Base-by-base conservation (phyloP, 2,888 invertebrate genomes). In the Gari tellinella region DNA sequence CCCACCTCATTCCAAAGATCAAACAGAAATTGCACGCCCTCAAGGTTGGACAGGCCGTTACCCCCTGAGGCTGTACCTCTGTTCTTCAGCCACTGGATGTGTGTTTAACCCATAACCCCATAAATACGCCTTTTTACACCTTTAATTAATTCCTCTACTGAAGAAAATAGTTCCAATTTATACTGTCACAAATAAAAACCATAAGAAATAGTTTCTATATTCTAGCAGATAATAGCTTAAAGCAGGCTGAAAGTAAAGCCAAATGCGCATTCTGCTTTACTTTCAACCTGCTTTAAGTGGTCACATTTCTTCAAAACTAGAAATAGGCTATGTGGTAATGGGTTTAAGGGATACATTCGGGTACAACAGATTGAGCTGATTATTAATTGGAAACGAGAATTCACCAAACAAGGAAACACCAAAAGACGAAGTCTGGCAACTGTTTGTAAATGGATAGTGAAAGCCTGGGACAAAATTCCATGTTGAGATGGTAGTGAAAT, bases 41-140 rank as follows among this genome's bases (percentile, higher is more conserved):
- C 1, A 17, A 48, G 12, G 63, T 72, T 0, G 8, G 25, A 1
- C 65, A 60, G 45, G 60, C 58, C 10, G 67, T 72, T 1, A 76
- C 72, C n/a, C 76, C 76, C 1, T 68, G 64, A 2, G 76, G 76
- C 3, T 58, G 49, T n/a, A 76, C 76, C 0, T 76, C 76, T 0
- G 21, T 72, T 0, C 41, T 69, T 3, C 74, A 74, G 48, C 74
- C 74, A 14, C 61, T 74, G 2, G 70, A 75, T 65, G 66, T 70
- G 3, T 65, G 49, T 17, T 31, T 75, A 14, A 70, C 66, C 52
- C n/a, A n/a, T n/a, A n/a, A n/a, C n/a, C n/a, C n/a, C n/a, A n/a
- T n/a, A n/a, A n/a, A n/a, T n/a, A n/a, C n/a, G n/a, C n/a, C n/a
- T n/a, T n/a, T n/a, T n/a, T n/a, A n/a, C n/a, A n/a, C n/a, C n/a